Conservation (phyloP, 2,888 invertebrate species). For the Nasonovia ribisnigri region DNA sequence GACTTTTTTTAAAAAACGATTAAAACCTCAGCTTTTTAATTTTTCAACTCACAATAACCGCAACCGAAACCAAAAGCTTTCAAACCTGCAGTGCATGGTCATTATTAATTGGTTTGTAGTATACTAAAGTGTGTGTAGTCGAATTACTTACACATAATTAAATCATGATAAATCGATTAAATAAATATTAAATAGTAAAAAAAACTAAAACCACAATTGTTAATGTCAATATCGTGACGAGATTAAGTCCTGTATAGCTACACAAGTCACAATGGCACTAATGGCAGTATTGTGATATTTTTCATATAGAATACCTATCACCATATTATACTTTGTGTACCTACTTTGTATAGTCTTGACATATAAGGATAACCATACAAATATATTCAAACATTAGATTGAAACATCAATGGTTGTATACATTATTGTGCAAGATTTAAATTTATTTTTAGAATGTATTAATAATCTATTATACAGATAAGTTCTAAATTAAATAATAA, state of each 20-base stretch:
- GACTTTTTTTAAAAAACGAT: background rate
- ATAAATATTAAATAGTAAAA: background rate
- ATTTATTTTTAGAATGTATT: conserved; percentile 6
- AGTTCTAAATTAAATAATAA: background rate
- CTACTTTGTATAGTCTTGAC: background rate
- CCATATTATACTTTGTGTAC: background rate
- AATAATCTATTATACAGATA: background rate
- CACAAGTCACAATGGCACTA: background rate
- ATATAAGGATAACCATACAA: background rate
- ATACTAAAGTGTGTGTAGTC: background rate
- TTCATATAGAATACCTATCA: background rate
- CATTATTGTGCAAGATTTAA: background rate
- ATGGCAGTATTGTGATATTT: background rate
- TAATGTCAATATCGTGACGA: background rate
- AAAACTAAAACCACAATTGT: background rate
- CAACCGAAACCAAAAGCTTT: background rate
- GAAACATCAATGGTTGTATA: background rate
- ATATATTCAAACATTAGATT: background rate
- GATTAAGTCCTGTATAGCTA: background rate
- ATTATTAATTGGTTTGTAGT: background rate
- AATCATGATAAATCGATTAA: background rate
- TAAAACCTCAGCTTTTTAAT: background rate
- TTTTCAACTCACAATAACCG: background rate
- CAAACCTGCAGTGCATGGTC: background rate
- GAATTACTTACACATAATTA: background rate